phyloP scores from a whole-genome alignment of 53 echinoderm and acorn worm genomes.

The Crossaster papposus region DNA sequence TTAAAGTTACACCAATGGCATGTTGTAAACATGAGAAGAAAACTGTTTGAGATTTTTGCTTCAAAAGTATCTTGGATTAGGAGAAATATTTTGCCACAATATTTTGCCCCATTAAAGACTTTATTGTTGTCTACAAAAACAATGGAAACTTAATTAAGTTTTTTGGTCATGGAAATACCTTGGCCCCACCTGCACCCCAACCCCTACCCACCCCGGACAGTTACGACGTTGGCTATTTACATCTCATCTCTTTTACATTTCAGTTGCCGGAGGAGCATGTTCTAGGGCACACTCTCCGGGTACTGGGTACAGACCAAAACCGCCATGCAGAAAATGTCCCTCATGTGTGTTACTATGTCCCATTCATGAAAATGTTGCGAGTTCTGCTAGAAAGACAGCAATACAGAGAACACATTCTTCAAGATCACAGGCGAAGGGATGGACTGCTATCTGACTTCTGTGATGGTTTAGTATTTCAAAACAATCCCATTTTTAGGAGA shows the following conservation, averaged over 20 bases:
- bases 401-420: conserved; percentile 38
- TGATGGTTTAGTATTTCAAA: too few relatives aligned
- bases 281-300: conserved; percentile 42
- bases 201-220: background rate
- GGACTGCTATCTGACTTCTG: conserved; percentile 43
- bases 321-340: conserved; percentile 34
- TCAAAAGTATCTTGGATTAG: too few relatives aligned
- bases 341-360: conserved; percentile 36
- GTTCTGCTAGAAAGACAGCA: conserved; percentile 37
- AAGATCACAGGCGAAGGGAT: conserved; percentile 37
- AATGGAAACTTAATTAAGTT: conserved; percentile 15
- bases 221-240: background rate
- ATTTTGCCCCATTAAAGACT: too few relatives aligned
- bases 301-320: conserved; percentile 37
- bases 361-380: conserved; percentile 26
- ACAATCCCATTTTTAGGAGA: too few relatives aligned
- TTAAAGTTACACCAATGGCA: too few relatives aligned
- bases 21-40: too few relatives aligned
- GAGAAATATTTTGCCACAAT: too few relatives aligned
- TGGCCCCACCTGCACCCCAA: conserved; percentile 3
- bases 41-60: too few relatives aligned
- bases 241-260: conserved; percentile 19
- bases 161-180: conserved; percentile 29
- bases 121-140: background rate
- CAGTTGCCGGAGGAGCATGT: conserved; percentile 32